phyloP scores from a whole-genome alignment of 2,888 invertebrate genomes.

The Limenitis camilla region DNA sequence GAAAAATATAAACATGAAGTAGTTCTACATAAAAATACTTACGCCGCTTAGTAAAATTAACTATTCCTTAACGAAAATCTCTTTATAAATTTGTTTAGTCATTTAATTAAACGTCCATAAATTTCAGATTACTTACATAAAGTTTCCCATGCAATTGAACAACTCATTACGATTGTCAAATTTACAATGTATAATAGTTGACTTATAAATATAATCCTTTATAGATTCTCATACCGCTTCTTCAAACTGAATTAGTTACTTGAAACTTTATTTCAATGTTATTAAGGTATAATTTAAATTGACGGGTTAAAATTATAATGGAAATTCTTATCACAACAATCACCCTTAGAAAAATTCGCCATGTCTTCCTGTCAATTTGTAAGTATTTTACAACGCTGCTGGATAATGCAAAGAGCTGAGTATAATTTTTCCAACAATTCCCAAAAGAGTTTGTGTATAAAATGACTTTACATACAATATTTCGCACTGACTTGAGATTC shows the following conservation, averaged over 20 bases:
- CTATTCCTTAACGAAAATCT: neutral
- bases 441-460: no score
- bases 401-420: no score
- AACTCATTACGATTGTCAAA: conserved; percentile 24
- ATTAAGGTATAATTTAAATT: neutral
- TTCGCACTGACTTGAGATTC: no score
- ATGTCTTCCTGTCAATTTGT: no score
- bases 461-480: no score
- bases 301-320: neutral
- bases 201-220: conserved; percentile 24
- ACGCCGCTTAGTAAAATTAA: no score
- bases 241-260: neutral
- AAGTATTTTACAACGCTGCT: no score
- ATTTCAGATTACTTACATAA: conserved; percentile 6
- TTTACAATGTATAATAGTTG: conserved; percentile 25
- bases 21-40: no score
- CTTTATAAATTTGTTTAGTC: neutral
- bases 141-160: conserved; percentile 9
- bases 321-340: neutral
- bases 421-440: no score
- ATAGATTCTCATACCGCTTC: conserved; percentile 24
- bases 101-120: conserved; percentile 7
- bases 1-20: no score
- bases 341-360: neutral
- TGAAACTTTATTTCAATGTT: conserved; percentile 6